Evolutionary conservation across 1,140 invertebrate genomes (phyloP), one percentile per base, ranked within the genome.

Genomic region (Apis florea): DNA sequence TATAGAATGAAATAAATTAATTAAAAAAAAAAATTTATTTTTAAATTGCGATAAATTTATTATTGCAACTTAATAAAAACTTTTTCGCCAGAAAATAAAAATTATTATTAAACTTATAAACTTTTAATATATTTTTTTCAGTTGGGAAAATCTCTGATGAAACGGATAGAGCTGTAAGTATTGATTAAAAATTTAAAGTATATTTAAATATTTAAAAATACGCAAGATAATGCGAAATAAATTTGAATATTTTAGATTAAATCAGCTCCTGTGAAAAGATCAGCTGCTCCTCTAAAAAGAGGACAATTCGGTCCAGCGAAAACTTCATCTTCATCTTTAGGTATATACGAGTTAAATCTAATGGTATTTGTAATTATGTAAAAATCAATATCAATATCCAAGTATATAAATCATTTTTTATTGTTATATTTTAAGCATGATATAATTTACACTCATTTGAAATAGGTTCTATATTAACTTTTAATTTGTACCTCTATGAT

Each of bases 241-340:
- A 77, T 54, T 24, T 76, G 10, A 1, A 11, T 75, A n/a, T 90
- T 91, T 70, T 67, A 93, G 93, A 86, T 92, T 40, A 93, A 89
- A 83, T 92, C 93, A 26, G 92, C 92, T 66, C 89, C 92, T n/a
- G 88, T 90, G 12, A 93, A 93, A 82, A 91, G 91, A 71, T 64
- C 84, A 21, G 88, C 85, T 70, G 76, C 90, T 61, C 75, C 90
- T 15, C 58, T 85, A 69, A 88, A 77, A 91, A 93, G 84, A 92
- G 90, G 84, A 70, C 92, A 93, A 67, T 92, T 93, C 84, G 93
- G 92, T 31, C 92, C 92, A 15, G 86, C 91, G 4, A 94, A 92
- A 76, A 74, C 86, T 19, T 77, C 88, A 58, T 71, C 87, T 40
- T 89, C 88, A 24, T 82, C 89, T 12, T 68, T 90, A 92, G 92